Base-by-base conservation (phyloP, 1,140 invertebrate genomes). In the Bombus affinis region DNA sequence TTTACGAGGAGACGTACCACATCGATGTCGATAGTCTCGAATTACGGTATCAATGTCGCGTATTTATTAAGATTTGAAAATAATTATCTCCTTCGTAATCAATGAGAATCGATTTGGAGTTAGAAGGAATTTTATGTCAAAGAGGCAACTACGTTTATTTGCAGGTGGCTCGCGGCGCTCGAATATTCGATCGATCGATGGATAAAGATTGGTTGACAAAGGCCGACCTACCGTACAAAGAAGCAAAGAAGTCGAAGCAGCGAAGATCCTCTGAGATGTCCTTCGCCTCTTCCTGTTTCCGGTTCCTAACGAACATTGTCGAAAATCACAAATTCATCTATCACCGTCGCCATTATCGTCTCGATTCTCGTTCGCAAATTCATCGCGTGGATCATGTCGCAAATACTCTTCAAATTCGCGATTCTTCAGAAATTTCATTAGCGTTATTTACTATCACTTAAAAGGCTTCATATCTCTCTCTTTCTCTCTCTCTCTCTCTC, bases 111-210 rank as follows among this genome's bases (percentile, higher is more conserved):
- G 9, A 39, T 39, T 25, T 25, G 15, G 8, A 9, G 18, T 35
- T 22, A 0, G 25, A 62, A 59, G 0, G 8, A 32, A 28, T 35
- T 82, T 44, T 44, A 18, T 22, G 28, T 39, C 9, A 39, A 73
- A 32, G 2, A 32, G 22, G n/a, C n/a, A 22, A 35, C 9, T n/a
- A 15, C 3, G 42, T 10, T 62, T 90, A 83, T 92, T 97, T 96
- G 53, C 95, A 99, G 98, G 93, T 99, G 98, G 98, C 96, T 99
- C 91, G 98, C 98, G 82, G 98, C 98, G 74, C 94, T 99, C 91
- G 98, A 99, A 94, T 99, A 98, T 93, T 99, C 98, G 71, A 99
- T 99, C 93, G 98, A 99, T 95, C 96, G 98, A 91, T 99, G 98
- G 98, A 98, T 99, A 93, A 98, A 98, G 96, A 97, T 98, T 93